phyloP scores from a whole-genome alignment of 2,888 invertebrate genomes.

The Xestia ashworthii region DNA sequence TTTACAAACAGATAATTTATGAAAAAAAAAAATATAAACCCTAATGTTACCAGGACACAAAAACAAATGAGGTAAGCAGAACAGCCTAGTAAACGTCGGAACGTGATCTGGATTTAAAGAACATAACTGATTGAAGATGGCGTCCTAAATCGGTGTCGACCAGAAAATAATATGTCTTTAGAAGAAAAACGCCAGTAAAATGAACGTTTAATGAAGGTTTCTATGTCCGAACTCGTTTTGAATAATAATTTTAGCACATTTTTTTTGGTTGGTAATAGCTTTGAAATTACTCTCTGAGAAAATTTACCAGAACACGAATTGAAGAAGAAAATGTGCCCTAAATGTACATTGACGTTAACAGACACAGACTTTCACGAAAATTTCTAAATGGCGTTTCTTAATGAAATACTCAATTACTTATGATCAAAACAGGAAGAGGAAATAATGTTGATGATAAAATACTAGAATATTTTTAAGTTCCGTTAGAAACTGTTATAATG shows the following conservation, averaged over 20 bases:
- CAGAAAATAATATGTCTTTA: conserved; percentile 32
- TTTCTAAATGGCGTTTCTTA: background rate
- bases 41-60: conserved; percentile 34
- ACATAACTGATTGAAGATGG: conserved; percentile 9
- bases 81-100: conserved; percentile 16
- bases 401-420: background rate
- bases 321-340: background rate
- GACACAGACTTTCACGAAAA: background rate
- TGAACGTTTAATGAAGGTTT: conserved; percentile 36
- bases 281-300: background rate
- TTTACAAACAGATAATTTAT: background rate
- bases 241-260: conserved; percentile 28
- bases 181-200: conserved; percentile 3
- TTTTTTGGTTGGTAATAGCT: conserved; percentile 2
- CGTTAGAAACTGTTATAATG: background rate
- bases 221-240: conserved; percentile 20
- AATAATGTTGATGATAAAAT: background rate
- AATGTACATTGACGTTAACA: background rate
- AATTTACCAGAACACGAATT: background rate
- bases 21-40: background rate
- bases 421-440: background rate
- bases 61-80: conserved; percentile 25
- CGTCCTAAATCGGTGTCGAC: background rate
- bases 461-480: background rate
- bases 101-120: conserved; percentile 47